Conservation (phyloP, 2,797 vertebrate species). For the Chaetodon trifasciatus region DNA sequence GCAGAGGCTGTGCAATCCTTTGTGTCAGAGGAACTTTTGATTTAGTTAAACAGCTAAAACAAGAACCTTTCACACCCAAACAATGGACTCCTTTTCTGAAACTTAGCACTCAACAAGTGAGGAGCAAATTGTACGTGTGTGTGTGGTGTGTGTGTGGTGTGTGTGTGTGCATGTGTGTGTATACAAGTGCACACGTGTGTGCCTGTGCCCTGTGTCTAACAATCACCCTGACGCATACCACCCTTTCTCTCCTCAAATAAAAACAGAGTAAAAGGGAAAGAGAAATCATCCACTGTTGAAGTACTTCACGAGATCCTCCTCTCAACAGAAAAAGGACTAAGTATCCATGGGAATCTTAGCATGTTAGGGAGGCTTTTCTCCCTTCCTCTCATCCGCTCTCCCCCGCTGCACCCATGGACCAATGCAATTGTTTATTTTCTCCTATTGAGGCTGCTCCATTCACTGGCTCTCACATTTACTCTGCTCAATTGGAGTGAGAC, state of each 20-base stretch:
- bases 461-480: conserved; percentile 85
- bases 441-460: conserved; percentile 85
- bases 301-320: conserved; percentile 81
- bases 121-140: conserved; percentile 75
- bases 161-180: conserved; percentile 48
- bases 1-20: conserved; percentile 58
- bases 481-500: conserved; percentile 86
- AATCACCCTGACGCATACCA: conserved; percentile 70
- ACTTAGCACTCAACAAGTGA: conserved; percentile 75
- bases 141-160: conserved; percentile 37
- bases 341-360: conserved; percentile 86
- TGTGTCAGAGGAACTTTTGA: conserved; percentile 76
- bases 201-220: conserved; percentile 70
- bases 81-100: conserved; percentile 78
- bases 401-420: conserved; percentile 83
- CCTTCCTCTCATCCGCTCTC: conserved; percentile 77
- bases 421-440: conserved; percentile 87
- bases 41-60: conserved; percentile 81
- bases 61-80: conserved; percentile 80
- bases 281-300: conserved; percentile 81
- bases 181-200: conserved; percentile 55
- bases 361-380: conserved; percentile 81
- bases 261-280: conserved; percentile 75
- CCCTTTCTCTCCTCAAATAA: conserved; percentile 76
- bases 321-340: conserved; percentile 76